phyloP scores from a whole-genome alignment of 2,113 vertebrate genomes.

The Isurus oxyrinchus region DNA sequence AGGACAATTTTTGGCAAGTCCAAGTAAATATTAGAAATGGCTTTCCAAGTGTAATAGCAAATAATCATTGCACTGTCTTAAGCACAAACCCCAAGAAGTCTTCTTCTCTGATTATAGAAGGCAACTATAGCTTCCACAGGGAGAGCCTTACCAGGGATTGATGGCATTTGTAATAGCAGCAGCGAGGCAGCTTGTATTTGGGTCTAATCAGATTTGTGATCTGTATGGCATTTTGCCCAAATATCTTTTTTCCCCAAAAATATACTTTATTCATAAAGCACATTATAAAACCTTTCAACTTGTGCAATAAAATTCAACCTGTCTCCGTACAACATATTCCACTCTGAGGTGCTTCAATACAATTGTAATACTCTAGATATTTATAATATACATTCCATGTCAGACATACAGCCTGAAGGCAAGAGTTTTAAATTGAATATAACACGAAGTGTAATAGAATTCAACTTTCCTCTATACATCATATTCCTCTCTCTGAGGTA shows the following conservation, averaged over 20 bases:
- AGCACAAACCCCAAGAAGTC: not conserved
- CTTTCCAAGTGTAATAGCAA: not conserved
- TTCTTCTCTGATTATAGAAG: not conserved
- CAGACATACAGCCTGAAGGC: too few relatives aligned
- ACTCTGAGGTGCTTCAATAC: too few relatives aligned
- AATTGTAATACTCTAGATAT: too few relatives aligned
- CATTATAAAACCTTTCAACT: too few relatives aligned
- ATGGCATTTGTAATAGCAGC: not conserved
- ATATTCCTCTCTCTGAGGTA: too few relatives aligned
- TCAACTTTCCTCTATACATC: too few relatives aligned
- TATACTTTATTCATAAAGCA: too few relatives aligned
- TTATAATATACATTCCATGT: too few relatives aligned
- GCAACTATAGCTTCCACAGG: not conserved
- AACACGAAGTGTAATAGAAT: too few relatives aligned
- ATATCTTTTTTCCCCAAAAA: not conserved
- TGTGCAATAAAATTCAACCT: too few relatives aligned
- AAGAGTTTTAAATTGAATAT: too few relatives aligned
- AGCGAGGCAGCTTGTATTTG: not conserved
- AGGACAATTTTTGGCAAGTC: not conserved
- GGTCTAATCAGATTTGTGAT: not conserved
- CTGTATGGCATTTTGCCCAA: not conserved
- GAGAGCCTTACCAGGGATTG: not conserved
- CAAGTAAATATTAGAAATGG: not conserved
- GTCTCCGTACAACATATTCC: too few relatives aligned
- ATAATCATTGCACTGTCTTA: not conserved